Percentiles rank a stretch among this genome's conserved stretches.
These are phyloP conservation scores for Hyperoodon ampullatus DNA, from an alignment of 2,113 vertebrate species.

Conservation along the genomic window DNA sequence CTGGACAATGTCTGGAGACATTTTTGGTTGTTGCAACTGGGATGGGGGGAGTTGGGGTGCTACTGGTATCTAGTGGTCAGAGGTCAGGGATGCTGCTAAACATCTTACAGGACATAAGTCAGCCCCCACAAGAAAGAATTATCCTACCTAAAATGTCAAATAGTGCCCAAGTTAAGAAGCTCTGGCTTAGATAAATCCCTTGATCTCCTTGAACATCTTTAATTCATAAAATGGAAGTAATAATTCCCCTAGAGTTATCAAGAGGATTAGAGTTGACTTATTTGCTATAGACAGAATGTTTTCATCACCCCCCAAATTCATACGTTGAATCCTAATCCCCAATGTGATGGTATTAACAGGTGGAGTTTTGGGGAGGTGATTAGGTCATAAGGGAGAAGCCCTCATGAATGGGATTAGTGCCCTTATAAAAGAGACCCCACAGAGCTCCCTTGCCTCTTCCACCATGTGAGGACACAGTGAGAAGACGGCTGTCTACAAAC, in stretches of 20 bases:
- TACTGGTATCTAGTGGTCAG: neutral
- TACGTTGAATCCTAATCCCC: neutral
- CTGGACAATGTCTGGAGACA: neutral
- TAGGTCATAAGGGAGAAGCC: neutral
- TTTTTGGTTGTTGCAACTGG: neutral
- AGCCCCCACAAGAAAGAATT: neutral
- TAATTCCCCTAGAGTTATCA: neutral
- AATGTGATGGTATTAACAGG: neutral
- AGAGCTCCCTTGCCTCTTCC: neutral
- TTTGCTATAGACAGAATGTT: neutral
- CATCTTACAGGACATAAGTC: neutral
- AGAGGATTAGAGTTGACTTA: neutral
- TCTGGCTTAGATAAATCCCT: neutral
- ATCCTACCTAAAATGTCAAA: neutral
- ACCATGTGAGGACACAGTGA: neutral
- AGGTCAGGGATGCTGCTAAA: neutral
- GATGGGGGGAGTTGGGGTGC: accelerated
- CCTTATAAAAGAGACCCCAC: neutral
- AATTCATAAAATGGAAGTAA: neutral
- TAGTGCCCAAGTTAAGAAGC: neutral
- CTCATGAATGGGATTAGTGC: neutral
- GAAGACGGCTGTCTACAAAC: neutral
- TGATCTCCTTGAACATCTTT: neutral
- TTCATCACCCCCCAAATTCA: neutral
- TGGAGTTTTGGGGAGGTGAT: neutral